Evolutionary conservation across 2,113 vertebrate genomes (phyloP).

Genomic region (Lamprologus tigripictilis): DNA sequence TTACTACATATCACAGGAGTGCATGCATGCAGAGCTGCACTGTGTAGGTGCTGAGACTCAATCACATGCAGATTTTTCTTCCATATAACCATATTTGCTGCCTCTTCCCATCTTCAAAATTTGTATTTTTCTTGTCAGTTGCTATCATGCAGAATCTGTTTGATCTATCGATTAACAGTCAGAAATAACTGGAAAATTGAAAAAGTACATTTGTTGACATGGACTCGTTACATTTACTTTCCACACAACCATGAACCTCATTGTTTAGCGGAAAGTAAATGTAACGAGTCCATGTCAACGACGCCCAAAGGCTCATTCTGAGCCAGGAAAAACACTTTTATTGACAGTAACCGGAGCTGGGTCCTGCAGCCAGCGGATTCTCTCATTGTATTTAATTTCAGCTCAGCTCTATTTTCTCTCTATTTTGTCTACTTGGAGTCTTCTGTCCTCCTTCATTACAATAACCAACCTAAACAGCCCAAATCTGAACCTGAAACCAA

Average conservation of each 20-base stretch:
- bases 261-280: background rate
- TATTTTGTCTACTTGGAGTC: background rate
- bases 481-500: constrained; percentile 1
- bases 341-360: constrained; percentile 31
- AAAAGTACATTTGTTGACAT: background rate
- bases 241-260: background rate
- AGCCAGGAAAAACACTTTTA: background rate
- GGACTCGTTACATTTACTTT: background rate
- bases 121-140: fast-evolving
- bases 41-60: background rate
- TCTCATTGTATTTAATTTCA: constrained; percentile 52
- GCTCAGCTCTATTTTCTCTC: background rate
- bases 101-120: background rate
- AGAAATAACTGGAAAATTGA: background rate
- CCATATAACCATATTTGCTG: background rate
- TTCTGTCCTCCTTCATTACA: background rate
- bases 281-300: background rate
- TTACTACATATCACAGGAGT: background rate
- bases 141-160: background rate
- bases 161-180: background rate
- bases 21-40: background rate
- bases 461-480: background rate
- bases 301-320: background rate
- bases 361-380: constrained; percentile 34
- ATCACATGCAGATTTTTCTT: background rate